Conservation (phyloP, 2,888 invertebrate genomes). For the Caenorhabditis uteleia region DNA sequence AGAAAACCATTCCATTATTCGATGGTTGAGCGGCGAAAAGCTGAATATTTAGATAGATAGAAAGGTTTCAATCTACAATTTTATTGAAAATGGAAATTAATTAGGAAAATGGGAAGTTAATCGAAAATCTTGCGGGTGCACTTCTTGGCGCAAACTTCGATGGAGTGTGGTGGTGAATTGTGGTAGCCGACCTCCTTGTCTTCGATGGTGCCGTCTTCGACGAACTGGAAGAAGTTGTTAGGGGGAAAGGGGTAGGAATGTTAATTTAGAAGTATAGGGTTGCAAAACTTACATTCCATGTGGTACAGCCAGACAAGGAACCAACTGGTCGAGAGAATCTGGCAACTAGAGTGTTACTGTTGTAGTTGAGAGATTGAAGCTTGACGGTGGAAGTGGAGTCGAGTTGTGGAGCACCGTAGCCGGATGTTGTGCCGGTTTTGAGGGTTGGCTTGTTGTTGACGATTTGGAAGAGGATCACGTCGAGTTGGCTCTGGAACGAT, state of each 20-base stretch:
- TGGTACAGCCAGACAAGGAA: conserved; percentile 27
- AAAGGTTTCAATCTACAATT: neutral
- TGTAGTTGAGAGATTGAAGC: conserved; percentile 38
- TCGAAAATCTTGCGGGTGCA: conserved; percentile 39
- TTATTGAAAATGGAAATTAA: conserved; percentile 4
- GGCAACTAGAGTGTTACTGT: conserved; percentile 41
- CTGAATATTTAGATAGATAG: conserved; percentile 11
- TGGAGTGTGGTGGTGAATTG: conserved; percentile 25
- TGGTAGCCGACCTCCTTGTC: conserved; percentile 48
- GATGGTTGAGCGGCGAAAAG: conserved; percentile 29
- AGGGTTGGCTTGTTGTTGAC: conserved; percentile 30
- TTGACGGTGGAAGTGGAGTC: conserved; percentile 32
- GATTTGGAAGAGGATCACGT: conserved; percentile 40
- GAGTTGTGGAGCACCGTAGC: conserved; percentile 41
- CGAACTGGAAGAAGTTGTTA: conserved; percentile 36
- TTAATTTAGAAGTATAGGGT: neutral
- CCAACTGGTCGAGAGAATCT: conserved; percentile 44
- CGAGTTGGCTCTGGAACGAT: conserved; percentile 36
- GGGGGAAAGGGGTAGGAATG: neutral
- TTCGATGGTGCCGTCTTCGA: conserved; percentile 37
- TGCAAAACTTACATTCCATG: conserved; percentile 46
- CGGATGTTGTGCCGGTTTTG: conserved; percentile 38
- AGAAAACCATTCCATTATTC: neutral
- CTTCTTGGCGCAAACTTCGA: conserved; percentile 42
- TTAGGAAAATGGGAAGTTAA: conserved; percentile 7